Base-by-base conservation (phyloP, 2,888 invertebrate species). In the Drosophila rubida region DNA sequence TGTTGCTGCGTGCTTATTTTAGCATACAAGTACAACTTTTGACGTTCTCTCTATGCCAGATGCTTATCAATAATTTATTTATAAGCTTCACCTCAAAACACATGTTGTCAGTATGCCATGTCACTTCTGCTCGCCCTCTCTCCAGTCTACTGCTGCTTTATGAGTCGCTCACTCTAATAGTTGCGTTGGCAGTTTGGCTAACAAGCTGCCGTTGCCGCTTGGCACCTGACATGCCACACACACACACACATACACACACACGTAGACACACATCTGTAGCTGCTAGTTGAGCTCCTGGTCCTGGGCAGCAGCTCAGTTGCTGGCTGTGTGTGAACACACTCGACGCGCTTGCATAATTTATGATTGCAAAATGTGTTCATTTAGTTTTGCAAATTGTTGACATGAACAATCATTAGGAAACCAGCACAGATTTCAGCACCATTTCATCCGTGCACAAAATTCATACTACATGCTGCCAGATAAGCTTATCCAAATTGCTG, bases 31-130 rank as follows among this genome's bases (percentile, higher is more conserved):
- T 71, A 80, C 68, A 83, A 83, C 82, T 82, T 83, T 85, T 82
- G 85, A 82, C 82, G 75, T 71, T 67, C 73, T 75, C 80, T 77
- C 77, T 71, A 78, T 80, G 76, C 71, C 77, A 81, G 87, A 81
- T 81, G 82, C 85, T 86, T 86, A 86, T 86, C 87, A 86, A 86
- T 86, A 87, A 87, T 85, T 86, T 82, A 87, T 87, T 86, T 87
- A 87, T 85, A 87, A 85, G 87, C 85, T 72, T 82, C 82, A 82
- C 85, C 85, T 85, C 80, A 83, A 75, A 83, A 86, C 86, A 83
- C 83, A 83, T 83, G 83, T 83, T 83, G 83, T 78, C 85, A 82
- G 82, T 73, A 45, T 78, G 85, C 68, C 81, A 80, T 63, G 61
- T 70, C 61, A 58, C 44, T 45, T 23, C 53, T 32, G 25, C 41